Conservation (phyloP, 2,797 vertebrate genomes). For the Onychomys leucogaster region DNA sequence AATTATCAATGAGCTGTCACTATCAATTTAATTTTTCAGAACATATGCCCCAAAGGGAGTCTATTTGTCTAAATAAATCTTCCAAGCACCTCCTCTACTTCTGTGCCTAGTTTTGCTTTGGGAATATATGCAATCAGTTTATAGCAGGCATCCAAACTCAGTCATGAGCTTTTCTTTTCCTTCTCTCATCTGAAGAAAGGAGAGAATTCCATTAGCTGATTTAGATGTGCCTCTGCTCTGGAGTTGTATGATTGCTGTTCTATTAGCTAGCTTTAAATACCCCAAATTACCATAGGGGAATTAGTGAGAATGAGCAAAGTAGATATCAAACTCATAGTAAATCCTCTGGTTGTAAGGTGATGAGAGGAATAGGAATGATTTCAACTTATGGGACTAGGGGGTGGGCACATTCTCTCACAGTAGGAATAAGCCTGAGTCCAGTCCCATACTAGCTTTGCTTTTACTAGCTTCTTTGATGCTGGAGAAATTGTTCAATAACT, state of each 20-base stretch:
- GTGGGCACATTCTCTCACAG: neutral
- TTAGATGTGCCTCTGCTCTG: neutral
- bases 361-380: constrained; percentile 19
- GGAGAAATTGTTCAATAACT: neutral
- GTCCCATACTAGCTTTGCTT: neutral
- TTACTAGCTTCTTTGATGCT: constrained; percentile 27
- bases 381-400: neutral
- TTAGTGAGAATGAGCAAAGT: constrained; percentile 33
- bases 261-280: constrained; percentile 45
- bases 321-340: constrained; percentile 31
- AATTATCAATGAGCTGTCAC: constrained; percentile 55
- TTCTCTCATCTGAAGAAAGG: constrained; percentile 61
- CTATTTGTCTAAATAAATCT: constrained; percentile 52
- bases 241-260: constrained; percentile 30
- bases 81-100: neutral
- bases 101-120: constrained; percentile 44
- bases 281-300: neutral
- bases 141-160: constrained; percentile 15
- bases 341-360: neutral
- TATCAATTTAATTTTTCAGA: constrained; percentile 51
- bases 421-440: constrained; percentile 15
- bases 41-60: constrained; percentile 25
- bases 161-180: neutral
- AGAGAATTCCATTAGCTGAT: constrained; percentile 40
- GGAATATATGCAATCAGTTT: constrained; percentile 29